These are phyloP conservation scores for Neolamprologus variostigma DNA, from an alignment of 2,113 vertebrate genomes.

Conservation along the genomic window DNA sequence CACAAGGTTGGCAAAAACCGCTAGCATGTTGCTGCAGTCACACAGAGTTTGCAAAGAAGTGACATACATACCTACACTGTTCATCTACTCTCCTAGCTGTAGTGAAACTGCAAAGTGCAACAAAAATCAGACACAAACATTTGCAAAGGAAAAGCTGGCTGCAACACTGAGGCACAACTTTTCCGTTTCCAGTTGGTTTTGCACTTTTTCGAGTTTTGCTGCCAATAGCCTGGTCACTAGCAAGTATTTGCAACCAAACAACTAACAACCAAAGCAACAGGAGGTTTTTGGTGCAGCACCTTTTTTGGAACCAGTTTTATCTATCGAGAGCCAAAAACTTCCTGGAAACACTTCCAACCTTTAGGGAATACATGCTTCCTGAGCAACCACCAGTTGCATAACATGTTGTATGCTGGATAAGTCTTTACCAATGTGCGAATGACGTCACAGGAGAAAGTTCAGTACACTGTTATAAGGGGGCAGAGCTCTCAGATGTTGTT, in stretches of 20 bases:
- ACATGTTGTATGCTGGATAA: neutral
- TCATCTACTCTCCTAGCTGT: neutral
- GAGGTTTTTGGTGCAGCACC: neutral
- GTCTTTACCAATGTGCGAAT: neutral
- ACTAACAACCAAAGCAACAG: neutral
- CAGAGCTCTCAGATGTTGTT: neutral
- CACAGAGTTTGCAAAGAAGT: neutral
- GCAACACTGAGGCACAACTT: neutral
- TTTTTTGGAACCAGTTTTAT: neutral
- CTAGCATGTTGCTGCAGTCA: neutral
- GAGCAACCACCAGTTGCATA: neutral
- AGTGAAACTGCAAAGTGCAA: neutral
- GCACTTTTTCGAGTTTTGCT: neutral
- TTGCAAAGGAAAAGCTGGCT: neutral
- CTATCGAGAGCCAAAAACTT: neutral
- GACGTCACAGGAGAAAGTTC: neutral
- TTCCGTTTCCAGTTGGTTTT: neutral
- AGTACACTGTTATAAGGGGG: neutral
- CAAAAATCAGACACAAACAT: neutral
- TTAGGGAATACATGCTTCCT: neutral
- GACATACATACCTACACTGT: neutral
- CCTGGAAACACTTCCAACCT: neutral
- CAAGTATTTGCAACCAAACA: neutral
- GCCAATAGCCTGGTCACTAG: neutral
- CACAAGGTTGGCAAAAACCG: neutral